Base-by-base conservation (phyloP, 2,888 invertebrate genomes). In the Byasa hedistus region DNA sequence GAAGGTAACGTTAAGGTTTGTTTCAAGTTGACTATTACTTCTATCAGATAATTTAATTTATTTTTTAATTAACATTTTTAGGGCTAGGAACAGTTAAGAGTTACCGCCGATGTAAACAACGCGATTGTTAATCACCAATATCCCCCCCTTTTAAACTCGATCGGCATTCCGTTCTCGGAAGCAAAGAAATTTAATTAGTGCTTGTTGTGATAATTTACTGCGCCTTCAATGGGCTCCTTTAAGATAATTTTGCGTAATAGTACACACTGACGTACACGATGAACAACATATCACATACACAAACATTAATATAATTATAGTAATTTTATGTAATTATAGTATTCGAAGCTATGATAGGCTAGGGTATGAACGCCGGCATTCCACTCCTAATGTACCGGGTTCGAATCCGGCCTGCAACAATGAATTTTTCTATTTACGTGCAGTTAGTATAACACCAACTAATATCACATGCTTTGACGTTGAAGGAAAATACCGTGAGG, bases 171-270 rank as follows among this genome's bases (percentile, higher is more conserved):
- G 81, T 32, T 32, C 32, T 32, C 32, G 83, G 80, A 80, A 79
- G 82, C 79, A 79, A 86, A 86, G 84, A 85, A 86, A 87, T 86
- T 86, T 85, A 87, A 87, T 87, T 86, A 87, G 83, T 79, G 78
- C 79, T 86, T 84, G 85, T 84, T 82, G 83, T 83, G 84, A 85
- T 88, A 86, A 87, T 86, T 87, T 81, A 84, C 83, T 83, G 66
- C 66, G 44, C 82, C 76, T 80, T 84, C 83, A 85, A 86, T 83
- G 82, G 82, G 79, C 73, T 77, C 70, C 78, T 77, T 77, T 78
- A 81, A 81, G 81, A 85, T 82, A 85, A 85, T 82, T 85, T 85
- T 82, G 75, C 72, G 74, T 76, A 78, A 77, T 75, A 76, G 68
- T 54, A 58, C 79, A 77, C 66, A 82, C 75, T 1, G 76, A 3